phyloP scores from a whole-genome alignment of 2,888 invertebrate genomes.

The Parthenolecanium corni region DNA sequence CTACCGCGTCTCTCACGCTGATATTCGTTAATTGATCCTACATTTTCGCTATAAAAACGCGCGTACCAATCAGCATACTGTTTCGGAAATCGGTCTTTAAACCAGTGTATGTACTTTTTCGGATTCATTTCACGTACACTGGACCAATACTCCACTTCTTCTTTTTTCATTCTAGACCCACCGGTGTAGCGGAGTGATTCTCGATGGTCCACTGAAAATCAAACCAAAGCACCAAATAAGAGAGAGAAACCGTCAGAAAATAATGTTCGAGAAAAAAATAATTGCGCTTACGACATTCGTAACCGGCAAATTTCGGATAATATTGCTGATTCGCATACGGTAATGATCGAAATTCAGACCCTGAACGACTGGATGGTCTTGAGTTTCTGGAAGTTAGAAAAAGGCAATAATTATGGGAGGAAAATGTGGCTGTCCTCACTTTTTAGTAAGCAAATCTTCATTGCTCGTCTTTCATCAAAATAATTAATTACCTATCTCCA shows the following conservation, averaged over 20 bases:
- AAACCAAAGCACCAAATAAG: neutral
- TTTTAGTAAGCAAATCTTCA: no score
- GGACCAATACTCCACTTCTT: constrained; percentile 7
- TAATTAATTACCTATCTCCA: neutral
- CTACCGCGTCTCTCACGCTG: constrained; percentile 21
- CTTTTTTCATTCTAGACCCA: neutral
- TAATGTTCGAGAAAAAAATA: neutral
- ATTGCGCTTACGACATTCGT: constrained; percentile 14
- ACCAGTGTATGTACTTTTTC: constrained; percentile 15
- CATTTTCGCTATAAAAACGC: constrained; percentile 41
- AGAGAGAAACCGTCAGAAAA: no score
- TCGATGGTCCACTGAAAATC: constrained; percentile 8
- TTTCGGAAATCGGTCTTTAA: constrained; percentile 44
- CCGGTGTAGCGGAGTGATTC: neutral
- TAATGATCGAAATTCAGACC: constrained; percentile 33
- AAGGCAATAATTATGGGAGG: neutral
- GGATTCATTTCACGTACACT: constrained; percentile 3
- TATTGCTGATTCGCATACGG: neutral
- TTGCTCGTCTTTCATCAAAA: no score
- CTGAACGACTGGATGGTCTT: constrained; percentile 36
- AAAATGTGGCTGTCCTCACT: neutral
- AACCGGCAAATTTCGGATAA: neutral
- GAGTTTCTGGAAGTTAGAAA: constrained; percentile 30
- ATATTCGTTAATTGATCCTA: neutral
- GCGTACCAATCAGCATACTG: constrained; percentile 68